Conservation (phyloP, 2,113 vertebrate genomes). For the Polypterus senegalus region DNA sequence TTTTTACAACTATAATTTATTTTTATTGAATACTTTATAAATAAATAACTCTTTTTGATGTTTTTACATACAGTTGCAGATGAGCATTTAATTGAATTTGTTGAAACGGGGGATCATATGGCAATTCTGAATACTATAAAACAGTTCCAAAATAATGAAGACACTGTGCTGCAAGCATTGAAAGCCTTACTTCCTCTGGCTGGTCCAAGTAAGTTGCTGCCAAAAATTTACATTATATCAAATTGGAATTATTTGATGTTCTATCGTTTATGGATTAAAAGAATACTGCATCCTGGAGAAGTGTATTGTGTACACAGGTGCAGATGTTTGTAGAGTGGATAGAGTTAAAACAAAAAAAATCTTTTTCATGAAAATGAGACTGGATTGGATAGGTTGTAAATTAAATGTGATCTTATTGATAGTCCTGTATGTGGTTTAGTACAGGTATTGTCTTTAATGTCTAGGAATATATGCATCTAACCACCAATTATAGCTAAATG, state of each 20-base stretch:
- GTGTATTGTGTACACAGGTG: not conserved
- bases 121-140: conserved; percentile 59
- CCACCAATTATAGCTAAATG: too few relatives aligned
- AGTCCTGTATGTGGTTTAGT: too few relatives aligned
- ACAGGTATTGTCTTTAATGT: too few relatives aligned
- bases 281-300: not conserved
- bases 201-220: conserved; percentile 55
- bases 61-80: conserved; percentile 56
- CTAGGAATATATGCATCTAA: too few relatives aligned
- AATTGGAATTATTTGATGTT: not conserved
- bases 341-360: too few relatives aligned
- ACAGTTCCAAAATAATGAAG: conserved; percentile 55
- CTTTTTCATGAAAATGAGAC: too few relatives aligned
- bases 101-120: conserved; percentile 78
- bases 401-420: too few relatives aligned
- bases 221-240: not conserved
- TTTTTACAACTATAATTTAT: too few relatives aligned
- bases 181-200: conserved; percentile 70
- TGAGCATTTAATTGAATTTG: conserved; percentile 75
- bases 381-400: too few relatives aligned
- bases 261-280: not conserved
- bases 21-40: too few relatives aligned
- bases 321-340: not conserved
- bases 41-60: too few relatives aligned
- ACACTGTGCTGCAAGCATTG: conserved; percentile 63